Evolutionary conservation across 2,113 vertebrate genomes (phyloP).

Genomic region (Climacteris rufus): DNA sequence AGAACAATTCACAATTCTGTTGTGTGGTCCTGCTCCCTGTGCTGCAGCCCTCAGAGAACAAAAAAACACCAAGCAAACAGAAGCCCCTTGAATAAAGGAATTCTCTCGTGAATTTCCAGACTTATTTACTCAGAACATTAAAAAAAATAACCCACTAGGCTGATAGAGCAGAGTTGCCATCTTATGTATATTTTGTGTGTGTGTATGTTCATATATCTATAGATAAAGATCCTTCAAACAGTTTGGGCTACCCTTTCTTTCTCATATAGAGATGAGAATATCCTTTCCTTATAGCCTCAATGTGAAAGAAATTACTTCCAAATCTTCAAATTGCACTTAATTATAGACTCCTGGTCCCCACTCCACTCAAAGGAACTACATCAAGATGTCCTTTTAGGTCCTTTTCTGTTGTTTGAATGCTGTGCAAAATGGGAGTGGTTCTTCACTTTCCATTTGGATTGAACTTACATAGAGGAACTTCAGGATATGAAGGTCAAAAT

Average conservation of each 20-base stretch:
- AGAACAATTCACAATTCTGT: background rate
- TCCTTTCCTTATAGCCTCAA: background rate
- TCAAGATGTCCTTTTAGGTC: background rate
- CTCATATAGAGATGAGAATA: background rate
- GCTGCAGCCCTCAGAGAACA: background rate
- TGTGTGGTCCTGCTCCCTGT: background rate
- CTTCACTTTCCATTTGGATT: background rate
- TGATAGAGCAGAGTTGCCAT: background rate
- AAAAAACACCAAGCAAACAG: background rate
- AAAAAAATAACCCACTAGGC: background rate
- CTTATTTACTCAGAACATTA: background rate
- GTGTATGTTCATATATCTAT: rapidly evolving
- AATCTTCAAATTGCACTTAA: background rate
- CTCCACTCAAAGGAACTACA: background rate
- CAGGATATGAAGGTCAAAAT: background rate
- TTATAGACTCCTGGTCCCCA: background rate
- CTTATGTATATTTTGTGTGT: background rate
- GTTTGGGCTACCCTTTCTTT: background rate
- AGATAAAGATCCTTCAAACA: background rate
- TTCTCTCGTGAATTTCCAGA: background rate
- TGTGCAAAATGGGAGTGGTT: background rate
- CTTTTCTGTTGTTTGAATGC: background rate
- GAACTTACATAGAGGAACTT: background rate
- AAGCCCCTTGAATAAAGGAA: background rate
- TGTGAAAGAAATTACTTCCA: background rate